phyloP scores from a whole-genome alignment of 2,888 invertebrate genomes.

The Coremacera marginata region DNA sequence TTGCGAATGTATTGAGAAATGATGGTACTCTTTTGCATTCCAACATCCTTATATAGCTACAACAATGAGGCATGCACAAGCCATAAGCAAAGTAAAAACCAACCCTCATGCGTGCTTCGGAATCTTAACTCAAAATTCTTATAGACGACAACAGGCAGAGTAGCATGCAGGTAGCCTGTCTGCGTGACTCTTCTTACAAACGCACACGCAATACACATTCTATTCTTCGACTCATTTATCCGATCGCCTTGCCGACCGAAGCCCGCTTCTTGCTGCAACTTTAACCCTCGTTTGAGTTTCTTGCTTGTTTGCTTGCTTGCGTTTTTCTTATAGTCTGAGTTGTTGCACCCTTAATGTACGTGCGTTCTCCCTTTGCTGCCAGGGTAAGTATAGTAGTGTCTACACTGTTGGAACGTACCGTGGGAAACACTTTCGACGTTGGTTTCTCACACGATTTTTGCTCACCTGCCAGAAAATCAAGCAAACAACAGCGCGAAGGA shows the following conservation, averaged over 20 bases:
- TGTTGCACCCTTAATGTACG: slow-evolving; percentile 36
- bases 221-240: neutral
- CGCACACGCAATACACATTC: neutral
- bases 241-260: neutral
- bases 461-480: slow-evolving; percentile 64
- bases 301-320: slow-evolving; percentile 7
- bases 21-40: slow-evolving; percentile 44
- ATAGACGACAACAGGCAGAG: slow-evolving; percentile 22
- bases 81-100: slow-evolving; percentile 31
- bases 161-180: slow-evolving; percentile 28
- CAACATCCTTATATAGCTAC: slow-evolving; percentile 57
- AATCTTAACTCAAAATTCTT: slow-evolving; percentile 46
- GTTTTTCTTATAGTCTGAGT: slow-evolving; percentile 43
- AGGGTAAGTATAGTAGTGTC: slow-evolving; percentile 59
- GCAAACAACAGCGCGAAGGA: slow-evolving; percentile 27
- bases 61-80: slow-evolving; percentile 36
- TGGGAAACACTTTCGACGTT: slow-evolving; percentile 68
- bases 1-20: slow-evolving; percentile 57
- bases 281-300: slow-evolving; percentile 19
- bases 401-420: slow-evolving; percentile 58
- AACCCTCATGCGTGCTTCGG: slow-evolving; percentile 37
- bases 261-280: neutral
- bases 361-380: slow-evolving; percentile 16
- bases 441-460: slow-evolving; percentile 68
- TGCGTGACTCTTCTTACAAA: neutral